A percentile compares a stretch with the other conserved stretches of the same genome.
These are phyloP conservation scores for Procavia capensis DNA, from an alignment of 2,113 vertebrate species.

Conservation along the genomic window DNA sequence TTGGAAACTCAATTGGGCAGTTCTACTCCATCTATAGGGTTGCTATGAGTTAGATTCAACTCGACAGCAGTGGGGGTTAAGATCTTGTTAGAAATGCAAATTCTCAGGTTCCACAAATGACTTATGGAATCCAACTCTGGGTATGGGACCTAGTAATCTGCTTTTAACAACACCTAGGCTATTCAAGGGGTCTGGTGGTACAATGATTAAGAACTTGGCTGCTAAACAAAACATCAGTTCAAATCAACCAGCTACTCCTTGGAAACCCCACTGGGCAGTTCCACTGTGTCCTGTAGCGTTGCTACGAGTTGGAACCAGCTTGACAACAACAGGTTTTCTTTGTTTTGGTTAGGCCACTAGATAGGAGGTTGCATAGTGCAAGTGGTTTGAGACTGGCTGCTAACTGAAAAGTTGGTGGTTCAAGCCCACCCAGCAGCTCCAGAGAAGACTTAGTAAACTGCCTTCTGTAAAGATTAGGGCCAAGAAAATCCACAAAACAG, in stretches of 20 bases:
- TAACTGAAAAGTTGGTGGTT: neutral
- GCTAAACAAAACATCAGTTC: too few relatives aligned
- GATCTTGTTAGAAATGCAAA: slow-evolving; percentile 49
- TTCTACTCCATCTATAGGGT: too few relatives aligned
- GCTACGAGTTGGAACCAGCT: too few relatives aligned
- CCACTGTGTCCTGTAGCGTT: too few relatives aligned
- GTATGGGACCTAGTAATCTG: neutral
- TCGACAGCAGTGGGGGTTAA: too few relatives aligned
- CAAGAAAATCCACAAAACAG: neutral
- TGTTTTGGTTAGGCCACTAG: neutral
- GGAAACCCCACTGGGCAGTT: too few relatives aligned
- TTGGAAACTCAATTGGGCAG: too few relatives aligned
- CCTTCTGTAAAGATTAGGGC: neutral
- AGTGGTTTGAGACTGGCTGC: neutral
- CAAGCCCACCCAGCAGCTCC: neutral
- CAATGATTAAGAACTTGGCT: too few relatives aligned
- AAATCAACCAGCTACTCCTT: too few relatives aligned
- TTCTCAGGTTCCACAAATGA: neutral
- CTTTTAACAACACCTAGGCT: neutral
- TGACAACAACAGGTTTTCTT: too few relatives aligned
- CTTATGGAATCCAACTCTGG: neutral
- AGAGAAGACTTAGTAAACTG: neutral
- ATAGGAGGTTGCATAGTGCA: neutral
- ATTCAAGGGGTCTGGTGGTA: neutral
- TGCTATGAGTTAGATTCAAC: too few relatives aligned